Percentiles rank a stretch among this genome's conserved stretches.
Conservation (phyloP, 1,140 invertebrate species). For the Saxidomus purpurata region DNA sequence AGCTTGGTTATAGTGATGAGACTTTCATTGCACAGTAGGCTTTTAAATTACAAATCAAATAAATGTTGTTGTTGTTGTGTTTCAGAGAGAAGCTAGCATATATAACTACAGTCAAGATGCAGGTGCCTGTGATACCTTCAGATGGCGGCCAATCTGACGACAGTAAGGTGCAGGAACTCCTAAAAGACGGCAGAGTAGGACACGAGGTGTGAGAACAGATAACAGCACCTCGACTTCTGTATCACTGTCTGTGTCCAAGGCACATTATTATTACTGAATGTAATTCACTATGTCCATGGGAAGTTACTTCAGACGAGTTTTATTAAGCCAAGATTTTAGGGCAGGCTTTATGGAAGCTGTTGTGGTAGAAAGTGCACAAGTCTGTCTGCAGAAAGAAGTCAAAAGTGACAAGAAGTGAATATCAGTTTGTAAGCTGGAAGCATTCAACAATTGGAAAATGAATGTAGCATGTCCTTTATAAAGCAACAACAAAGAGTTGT, state of each 20-base stretch:
- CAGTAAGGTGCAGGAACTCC: conserved; percentile 58
- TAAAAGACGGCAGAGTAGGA: conserved; percentile 74
- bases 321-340: background rate
- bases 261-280: background rate
- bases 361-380: no score
- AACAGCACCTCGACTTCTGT: background rate
- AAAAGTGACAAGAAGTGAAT: no score
- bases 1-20: no score
- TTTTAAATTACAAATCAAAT: no score
- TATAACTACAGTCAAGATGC: conserved; percentile 93
- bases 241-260: background rate
- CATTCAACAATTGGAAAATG: no score
- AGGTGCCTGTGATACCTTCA: conserved; percentile 92
- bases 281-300: background rate
- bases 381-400: no score
- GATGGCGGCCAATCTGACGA: conserved; percentile 84
- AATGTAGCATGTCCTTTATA: no score
- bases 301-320: background rate
- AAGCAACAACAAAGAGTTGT: no score
- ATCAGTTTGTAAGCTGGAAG: no score
- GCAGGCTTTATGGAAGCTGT: background rate
- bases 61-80: no score
- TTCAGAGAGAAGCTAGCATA: conserved; percentile 97
- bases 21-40: no score
- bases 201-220: conserved; percentile 75